phyloP scores from a whole-genome alignment of 2,888 invertebrate genomes.

The Meiosimyza decipiens region DNA sequence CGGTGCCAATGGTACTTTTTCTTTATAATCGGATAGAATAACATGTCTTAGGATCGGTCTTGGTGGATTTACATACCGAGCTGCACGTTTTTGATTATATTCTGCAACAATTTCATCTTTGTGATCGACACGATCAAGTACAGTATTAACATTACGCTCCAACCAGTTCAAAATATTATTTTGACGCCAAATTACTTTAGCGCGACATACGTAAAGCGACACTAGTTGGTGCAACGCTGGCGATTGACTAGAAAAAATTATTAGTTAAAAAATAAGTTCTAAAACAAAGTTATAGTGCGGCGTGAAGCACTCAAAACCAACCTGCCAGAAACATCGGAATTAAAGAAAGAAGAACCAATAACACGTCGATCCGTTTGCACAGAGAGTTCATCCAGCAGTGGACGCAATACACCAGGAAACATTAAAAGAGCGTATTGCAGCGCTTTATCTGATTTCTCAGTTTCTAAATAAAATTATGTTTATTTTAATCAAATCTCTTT shows the following conservation, averaged over 20 bases:
- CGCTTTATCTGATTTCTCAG: conserved; percentile 70
- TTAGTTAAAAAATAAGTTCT: background rate
- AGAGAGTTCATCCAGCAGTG: conserved; percentile 80
- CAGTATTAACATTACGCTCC: conserved; percentile 76
- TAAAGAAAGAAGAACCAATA: conserved; percentile 68
- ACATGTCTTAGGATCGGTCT: conserved; percentile 65
- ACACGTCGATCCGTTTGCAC: conserved; percentile 77
- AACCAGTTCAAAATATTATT: conserved; percentile 79
- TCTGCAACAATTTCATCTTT: conserved; percentile 72
- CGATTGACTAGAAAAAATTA: conserved; percentile 67
- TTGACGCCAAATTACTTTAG: conserved; percentile 83
- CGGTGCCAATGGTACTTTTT: conserved; percentile 66
- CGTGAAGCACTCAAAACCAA: conserved; percentile 38
- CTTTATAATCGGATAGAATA: conserved; percentile 68
- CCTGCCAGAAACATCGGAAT: conserved; percentile 59
- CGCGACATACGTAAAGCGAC: conserved; percentile 78
- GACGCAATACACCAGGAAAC: conserved; percentile 82
- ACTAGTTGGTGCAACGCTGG: conserved; percentile 77
- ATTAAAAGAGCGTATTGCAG: conserved; percentile 83
- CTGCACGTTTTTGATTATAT: conserved; percentile 69
- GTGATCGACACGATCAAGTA: conserved; percentile 74
- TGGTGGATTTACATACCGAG: conserved; percentile 62
- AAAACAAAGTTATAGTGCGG: conserved; percentile 30
- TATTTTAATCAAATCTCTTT: background rate
- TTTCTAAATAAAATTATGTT: conserved; percentile 52